Percentiles rank a stretch among this genome's conserved stretches.
These are phyloP conservation scores for Falco naumanni DNA, from an alignment of 2,797 vertebrate species.

Conservation along the genomic window DNA sequence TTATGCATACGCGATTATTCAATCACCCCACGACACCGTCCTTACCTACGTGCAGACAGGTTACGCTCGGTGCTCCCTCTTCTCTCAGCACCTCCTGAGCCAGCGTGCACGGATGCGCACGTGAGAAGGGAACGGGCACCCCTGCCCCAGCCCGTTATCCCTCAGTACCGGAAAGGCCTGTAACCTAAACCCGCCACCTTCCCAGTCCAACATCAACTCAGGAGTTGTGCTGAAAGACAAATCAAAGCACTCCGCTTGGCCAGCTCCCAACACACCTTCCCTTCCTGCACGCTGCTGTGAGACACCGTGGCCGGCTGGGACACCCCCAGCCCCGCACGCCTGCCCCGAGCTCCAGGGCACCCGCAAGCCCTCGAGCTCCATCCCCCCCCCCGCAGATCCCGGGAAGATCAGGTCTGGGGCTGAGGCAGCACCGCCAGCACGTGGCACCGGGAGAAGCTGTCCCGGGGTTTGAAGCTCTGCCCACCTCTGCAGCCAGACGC, in stretches of 20 bases:
- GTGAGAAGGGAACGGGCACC: background rate
- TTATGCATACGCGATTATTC: background rate
- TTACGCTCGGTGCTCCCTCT: background rate
- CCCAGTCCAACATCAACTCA: constrained; percentile 19
- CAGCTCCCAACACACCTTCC: background rate
- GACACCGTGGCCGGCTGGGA: background rate
- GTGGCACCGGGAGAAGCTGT: background rate
- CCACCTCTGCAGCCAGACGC: background rate
- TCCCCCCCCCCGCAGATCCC: background rate
- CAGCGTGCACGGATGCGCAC: background rate
- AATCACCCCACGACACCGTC: background rate
- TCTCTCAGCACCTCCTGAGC: background rate
- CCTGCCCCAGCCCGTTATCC: background rate
- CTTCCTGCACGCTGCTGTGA: background rate
- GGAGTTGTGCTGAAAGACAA: constrained; percentile 11
- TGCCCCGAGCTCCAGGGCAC: fast-evolving
- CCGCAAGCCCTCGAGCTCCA: background rate
- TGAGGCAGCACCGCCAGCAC: background rate
- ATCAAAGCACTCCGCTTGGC: background rate
- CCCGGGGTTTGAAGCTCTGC: background rate
- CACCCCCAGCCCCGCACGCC: background rate
- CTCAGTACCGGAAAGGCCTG: constrained; percentile 13
- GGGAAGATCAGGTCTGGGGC: background rate
- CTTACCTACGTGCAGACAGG: fast-evolving
- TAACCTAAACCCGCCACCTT: background rate